Conservation (phyloP, 1,140 invertebrate genomes). For the Periplaneta americana region DNA sequence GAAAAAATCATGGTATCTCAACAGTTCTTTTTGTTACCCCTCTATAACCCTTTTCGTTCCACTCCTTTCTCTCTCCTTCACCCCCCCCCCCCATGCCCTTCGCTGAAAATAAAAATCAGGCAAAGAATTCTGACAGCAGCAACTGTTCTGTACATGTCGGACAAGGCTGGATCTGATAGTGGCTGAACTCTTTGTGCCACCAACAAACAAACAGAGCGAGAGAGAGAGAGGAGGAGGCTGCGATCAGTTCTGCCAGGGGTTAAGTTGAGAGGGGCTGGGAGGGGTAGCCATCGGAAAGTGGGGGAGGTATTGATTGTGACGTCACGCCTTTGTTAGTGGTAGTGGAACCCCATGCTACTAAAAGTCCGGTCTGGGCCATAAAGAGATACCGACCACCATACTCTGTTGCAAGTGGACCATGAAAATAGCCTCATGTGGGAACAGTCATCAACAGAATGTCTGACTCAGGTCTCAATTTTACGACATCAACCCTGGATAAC, state of each 20-base stretch:
- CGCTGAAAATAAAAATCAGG: not conserved
- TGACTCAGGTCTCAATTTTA: not conserved
- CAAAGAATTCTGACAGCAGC: not conserved
- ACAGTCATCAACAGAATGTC: not conserved
- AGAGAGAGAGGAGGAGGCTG: not conserved
- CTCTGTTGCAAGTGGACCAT: not conserved
- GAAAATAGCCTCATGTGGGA: not conserved
- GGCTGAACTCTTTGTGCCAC: not conserved
- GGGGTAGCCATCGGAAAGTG: not conserved
- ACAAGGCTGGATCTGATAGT: not conserved
- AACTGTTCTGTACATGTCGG: not conserved
- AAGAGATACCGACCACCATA: not conserved
- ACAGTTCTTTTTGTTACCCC: not conserved
- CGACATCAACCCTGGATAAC: not conserved
- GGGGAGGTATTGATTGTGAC: not conserved
- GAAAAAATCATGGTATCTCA: not conserved
- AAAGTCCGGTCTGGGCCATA: not conserved
- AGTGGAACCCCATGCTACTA: not conserved
- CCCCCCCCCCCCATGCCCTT: not conserved
- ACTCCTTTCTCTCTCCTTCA: not conserved
- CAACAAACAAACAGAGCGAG: not conserved
- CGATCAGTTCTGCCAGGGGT: not conserved
- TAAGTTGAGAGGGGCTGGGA: not conserved
- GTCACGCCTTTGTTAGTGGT: not conserved
- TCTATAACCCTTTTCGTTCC: not conserved